These are phyloP conservation scores for Rhabdophis nuchalis DNA, from an alignment of 2,797 vertebrate genomes.

Conservation along the genomic window DNA sequence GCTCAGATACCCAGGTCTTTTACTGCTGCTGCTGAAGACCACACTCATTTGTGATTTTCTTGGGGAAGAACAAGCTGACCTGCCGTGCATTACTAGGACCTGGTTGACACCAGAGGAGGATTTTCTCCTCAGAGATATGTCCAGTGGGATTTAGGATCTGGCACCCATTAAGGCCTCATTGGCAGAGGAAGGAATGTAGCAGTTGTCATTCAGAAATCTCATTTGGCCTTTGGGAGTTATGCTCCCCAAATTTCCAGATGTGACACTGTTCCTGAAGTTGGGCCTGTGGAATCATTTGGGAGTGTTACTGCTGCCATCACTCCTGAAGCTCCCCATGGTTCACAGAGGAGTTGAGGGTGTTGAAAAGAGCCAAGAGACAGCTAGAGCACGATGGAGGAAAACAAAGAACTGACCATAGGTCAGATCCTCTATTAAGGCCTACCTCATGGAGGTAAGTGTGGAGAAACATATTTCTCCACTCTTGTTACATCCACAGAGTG, in stretches of 20 bases:
- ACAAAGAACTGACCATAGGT: not conserved
- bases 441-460: not conserved
- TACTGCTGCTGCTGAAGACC: not conserved
- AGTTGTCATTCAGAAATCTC: not conserved
- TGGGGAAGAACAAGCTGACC: not conserved
- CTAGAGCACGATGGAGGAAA: not conserved
- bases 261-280: not conserved
- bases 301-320: not conserved
- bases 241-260: not conserved
- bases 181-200: not conserved
- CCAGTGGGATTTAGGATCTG: not conserved
- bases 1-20: not conserved
- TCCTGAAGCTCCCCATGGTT: not conserved
- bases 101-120: not conserved
- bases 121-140: not conserved
- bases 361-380: not conserved
- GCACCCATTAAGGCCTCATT: not conserved
- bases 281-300: not conserved
- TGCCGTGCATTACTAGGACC: not conserved
- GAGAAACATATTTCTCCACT: not conserved
- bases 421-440: not conserved
- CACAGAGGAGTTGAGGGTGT: not conserved
- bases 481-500: not conserved
- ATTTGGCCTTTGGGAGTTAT: not conserved
- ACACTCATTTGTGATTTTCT: not conserved